phyloP scores from a whole-genome alignment of 2,797 vertebrate genomes.

The Limnodromus scolopaceus region DNA sequence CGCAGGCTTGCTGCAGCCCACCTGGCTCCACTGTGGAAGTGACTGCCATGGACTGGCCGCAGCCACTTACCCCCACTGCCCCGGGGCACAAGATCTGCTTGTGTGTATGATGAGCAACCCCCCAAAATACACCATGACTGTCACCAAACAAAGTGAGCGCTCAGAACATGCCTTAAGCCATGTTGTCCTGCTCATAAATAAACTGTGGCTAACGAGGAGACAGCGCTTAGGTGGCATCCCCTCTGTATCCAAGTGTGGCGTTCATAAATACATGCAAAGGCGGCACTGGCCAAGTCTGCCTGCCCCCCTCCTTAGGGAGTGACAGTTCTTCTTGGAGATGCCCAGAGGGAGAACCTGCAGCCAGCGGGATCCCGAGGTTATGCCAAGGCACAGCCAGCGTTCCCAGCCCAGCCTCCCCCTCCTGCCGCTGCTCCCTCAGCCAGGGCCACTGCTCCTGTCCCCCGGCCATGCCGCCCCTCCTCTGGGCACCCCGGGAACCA shows the following conservation, averaged over 20 bases:
- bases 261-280: background rate
- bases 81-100: background rate
- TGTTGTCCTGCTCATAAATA: background rate
- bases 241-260: background rate
- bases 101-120: background rate
- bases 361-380: accelerated
- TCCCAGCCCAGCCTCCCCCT: background rate
- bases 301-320: no score
- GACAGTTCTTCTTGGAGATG: background rate
- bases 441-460: accelerated
- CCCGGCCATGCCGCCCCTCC: background rate
- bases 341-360: background rate
- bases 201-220: background rate
- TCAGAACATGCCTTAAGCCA: background rate
- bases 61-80: background rate
- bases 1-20: no score
- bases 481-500: no score
- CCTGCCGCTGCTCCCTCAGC: accelerated
- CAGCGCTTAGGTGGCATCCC: background rate
- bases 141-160: background rate
- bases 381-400: background rate
- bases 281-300: accelerated
- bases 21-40: background rate
- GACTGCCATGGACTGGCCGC: accelerated
- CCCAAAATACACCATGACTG: background rate